Evolutionary conservation across 1,140 invertebrate species (phyloP), one percentile per base, ranked within the genome.

Genomic region (Lutraria rhynchaena): DNA sequence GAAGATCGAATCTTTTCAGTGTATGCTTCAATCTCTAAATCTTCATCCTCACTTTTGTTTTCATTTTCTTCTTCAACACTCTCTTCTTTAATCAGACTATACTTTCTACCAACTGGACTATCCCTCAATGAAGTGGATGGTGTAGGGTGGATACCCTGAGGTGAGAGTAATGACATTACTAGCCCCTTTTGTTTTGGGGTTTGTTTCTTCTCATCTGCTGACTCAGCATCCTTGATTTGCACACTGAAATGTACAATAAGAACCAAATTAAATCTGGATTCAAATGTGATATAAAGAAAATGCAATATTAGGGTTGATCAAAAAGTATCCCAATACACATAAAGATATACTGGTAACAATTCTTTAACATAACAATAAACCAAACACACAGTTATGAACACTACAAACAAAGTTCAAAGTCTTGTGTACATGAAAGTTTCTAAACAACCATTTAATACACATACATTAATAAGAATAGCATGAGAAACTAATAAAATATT

Each of bases 121-220:
- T 76, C 77, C 27, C 67, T 60, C 15, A 67, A 35, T 13, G 84
- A 61, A n/a, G 80, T 53, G 19, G 83, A 53, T 15, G 90, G 73
- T 60, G 85, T 86, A 9, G 87, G 88, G 55, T 88, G 88, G 44
- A 94, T 94, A 37, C 94, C 92, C 19, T 94, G 94, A 27, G 95
- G 94, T 46, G 93, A 94, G 57, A 95, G 87, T 55, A 95, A 84
- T 49, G 93, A 93, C 78, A 93, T 91, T 57, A 94, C 93, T 44
- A 87, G 81, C 44, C 86, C 76, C 19, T 69, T 65, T 41, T 69
- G 63, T 49, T 80, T 81, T 0, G 67, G 78, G 1, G 35, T 13
- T 3, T 33, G 24, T 19, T 73, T 71, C 55, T 53, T 63, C 33
- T 73, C 69, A 53, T 81, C 78, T 29, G 78, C 49, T n/a, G 69